Base-by-base conservation (phyloP, 2,797 vertebrate species). In the Odontamblyopus rebecca region DNA sequence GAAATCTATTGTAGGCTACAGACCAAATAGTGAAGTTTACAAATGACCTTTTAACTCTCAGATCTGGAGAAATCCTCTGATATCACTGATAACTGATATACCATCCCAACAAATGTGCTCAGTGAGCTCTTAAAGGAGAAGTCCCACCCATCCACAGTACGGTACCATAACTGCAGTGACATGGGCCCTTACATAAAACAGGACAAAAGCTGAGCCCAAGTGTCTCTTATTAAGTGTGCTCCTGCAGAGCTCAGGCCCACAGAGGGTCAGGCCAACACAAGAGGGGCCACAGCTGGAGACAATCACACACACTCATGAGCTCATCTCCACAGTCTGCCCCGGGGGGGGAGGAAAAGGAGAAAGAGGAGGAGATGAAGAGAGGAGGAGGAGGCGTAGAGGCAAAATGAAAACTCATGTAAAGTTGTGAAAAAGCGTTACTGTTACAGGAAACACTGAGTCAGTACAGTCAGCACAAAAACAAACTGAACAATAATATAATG, bases 261-360 rank as follows among this genome's bases (percentile, higher is more conserved):
- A 12, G 9, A 57, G n/a, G 61, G 61, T 63, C 61, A 23, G 32
- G 3, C 11, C 3, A 5, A 13, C 57, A 27, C 19, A 38, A 23
- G 61, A 38, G 61, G 38, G 61, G 32, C 61, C 61, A 62, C 61
- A 62, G 61, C 61, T 62, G 61, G 18, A 32, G 16, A n/a, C 32
- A 38, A 38, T 62, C 32, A 62, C 30, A 35, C 13, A 18, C 1
- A 19, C 35, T 23, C 35, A 38, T 62, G 61, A 32, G 35, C 18
- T 60, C 57, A 60, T 30, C 57, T 29, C 57, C 57, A 59, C 12
- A 60, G 3, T 15, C 44, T 48, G 44, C 44, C 13, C 44, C 44
- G 13, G 44, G 54, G 54, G 23, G n/a, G 19, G 51, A 23, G 19
- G n/a, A 23, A n/a, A 23, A 23, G n/a, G n/a, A 12, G 41, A 2